Conservation (phyloP, 2,797 vertebrate species). For the Prunella strophiata region DNA sequence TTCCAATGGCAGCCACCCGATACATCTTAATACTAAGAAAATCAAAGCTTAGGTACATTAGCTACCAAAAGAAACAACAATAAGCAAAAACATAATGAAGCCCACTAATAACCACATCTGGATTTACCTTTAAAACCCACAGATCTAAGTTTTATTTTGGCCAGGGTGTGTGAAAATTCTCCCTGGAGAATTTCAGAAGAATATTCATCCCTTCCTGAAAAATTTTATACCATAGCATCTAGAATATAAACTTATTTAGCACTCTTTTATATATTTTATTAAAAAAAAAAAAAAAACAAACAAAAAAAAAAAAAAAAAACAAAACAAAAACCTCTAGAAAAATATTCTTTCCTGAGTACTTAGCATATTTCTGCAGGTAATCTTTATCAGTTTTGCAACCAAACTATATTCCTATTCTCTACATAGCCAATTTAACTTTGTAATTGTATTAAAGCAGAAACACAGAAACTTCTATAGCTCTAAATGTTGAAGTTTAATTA, state of each 20-base stretch:
- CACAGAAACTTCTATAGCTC: slow-evolving; percentile 14
- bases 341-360: not conserved
- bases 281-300: not conserved
- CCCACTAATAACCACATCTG: not conserved
- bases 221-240: not conserved
- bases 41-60: not conserved
- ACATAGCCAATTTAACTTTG: slow-evolving; percentile 7
- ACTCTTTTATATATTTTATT: not conserved
- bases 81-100: not conserved
- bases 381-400: not conserved
- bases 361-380: slow-evolving; percentile 17
- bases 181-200: not conserved
- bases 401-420: slow-evolving; percentile 43
- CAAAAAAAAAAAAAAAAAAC: not conserved
- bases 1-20: not conserved
- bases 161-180: not conserved
- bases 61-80: not conserved
- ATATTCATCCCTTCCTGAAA: not conserved
- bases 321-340: not conserved
- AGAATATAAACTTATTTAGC: not conserved
- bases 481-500: slow-evolving; percentile 44
- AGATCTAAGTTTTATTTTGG: not conserved
- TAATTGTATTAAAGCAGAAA: not conserved
- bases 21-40: not conserved
- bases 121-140: not conserved